Evolutionary conservation across 1,140 invertebrate species (phyloP), one percentile per base, ranked within the genome.

Genomic region (Leptopilina clavipes): DNA sequence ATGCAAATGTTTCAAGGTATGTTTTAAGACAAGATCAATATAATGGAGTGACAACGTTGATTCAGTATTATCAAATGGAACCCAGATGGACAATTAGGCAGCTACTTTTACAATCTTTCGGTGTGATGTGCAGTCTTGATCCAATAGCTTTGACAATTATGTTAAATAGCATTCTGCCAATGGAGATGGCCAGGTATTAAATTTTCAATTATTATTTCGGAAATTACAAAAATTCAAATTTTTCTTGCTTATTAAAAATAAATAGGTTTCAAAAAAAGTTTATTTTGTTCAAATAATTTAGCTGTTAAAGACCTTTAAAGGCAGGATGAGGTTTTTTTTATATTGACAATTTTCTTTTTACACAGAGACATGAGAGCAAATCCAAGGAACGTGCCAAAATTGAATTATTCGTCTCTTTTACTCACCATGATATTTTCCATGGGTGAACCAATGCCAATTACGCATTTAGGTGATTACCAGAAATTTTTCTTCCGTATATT

Each of bases 61-160:
- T 96, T 71, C 94, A 96, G 80, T 98, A 96, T 92, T 98, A 97
- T 89, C 96, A 97, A 91, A 97, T 97, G 97, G 97, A 98, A 89
- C 93, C 95, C 3, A 92, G 96, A 81, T 95, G 95, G 94, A 94
- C 94, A 0, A 94, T 98, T 78, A 92, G 97, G 77, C 92, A 95
- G 77, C 89, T 96, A 0, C 90, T 98, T 44, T 90, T 98, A 71
- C 92, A 97, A 91, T 94, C 95, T 14, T 98, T 98, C 90, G 95
- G 94, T 54, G 93, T 95, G 70, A 94, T 97, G 92, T 97, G 96
- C 87, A 94, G 94, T 59, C 89, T 98, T 73, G 96, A 97, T 88
- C 91, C 93, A 70, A 93, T 94, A 14, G 94, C 96, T 73, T 91
- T 97, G 10, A 94, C 93, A 73, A 94, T 96, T 25, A 93, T 98